Evolutionary conservation across 2,797 vertebrate genomes (phyloP).

Genomic region (Clarias fuscus): DNA sequence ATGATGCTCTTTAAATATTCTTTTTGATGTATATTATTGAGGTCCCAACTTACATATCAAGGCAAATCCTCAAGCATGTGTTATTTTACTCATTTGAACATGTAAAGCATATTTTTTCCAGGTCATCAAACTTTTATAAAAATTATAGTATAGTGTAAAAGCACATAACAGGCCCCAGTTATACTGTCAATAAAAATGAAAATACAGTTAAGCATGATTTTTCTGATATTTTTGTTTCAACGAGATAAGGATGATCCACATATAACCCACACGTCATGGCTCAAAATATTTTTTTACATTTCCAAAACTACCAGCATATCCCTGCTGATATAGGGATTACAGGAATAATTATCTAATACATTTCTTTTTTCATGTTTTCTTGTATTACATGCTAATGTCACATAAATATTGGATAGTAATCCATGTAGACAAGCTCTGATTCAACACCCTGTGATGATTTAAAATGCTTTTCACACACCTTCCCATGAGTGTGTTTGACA

Average conservation of each 20-base stretch:
- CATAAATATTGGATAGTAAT: constrained; percentile 10
- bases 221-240: background rate
- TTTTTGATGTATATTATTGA: no score
- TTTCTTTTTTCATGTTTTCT: background rate
- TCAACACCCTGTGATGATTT: constrained; percentile 41
- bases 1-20: no score
- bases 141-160: background rate
- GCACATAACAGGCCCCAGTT: background rate
- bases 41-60: background rate
- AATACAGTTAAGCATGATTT: background rate
- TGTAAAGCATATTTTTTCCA: background rate
- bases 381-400: background rate
- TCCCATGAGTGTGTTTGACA: constrained; percentile 40
- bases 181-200: background rate
- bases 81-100: background rate
- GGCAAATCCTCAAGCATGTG: background rate
- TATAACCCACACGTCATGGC: background rate
- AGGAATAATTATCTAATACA: background rate
- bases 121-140: background rate
- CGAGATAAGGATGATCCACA: background rate
- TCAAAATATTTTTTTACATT: background rate
- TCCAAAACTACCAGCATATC: background rate
- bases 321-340: background rate
- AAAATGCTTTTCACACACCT: constrained; percentile 50
- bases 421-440: background rate